Evolutionary conservation across 2,797 vertebrate genomes (phyloP), one percentile per base, ranked within the genome.

Genomic region (Tauraco hartlaubi): DNA sequence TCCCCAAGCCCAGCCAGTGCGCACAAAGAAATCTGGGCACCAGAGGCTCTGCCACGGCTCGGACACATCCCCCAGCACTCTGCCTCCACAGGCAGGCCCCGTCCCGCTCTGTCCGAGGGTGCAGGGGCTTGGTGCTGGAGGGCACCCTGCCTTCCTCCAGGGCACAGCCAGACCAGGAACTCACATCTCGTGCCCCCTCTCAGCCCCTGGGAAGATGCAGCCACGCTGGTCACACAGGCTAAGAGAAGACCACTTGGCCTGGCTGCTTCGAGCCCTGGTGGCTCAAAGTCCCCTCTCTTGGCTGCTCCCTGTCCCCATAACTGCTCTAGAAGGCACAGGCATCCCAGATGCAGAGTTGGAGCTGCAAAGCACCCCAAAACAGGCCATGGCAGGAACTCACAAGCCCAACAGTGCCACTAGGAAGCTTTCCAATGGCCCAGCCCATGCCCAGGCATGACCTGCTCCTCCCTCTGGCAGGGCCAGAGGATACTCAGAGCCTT

Each of bases 81-180:
- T 14, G 9, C 6, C 23, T 12, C 63, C 0, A 2, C 37, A 25
- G 37, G 20, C 41, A 59, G 35, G 43, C 31, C 77, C 1, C 2
- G 0, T 15, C 33, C 63, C 25, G 14, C 41, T 64, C 41, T 37
- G 7, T 43, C 17, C 0, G 0, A 82, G 51, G 10, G 19, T 31
- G 39, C 0, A 35, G 19, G 14, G 25, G 23, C 64, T 62, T 41
- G 25, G 35, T 46, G 62, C 62, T 25, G 41, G 31, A 67, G 41
- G 25, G 22, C 78, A 91, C 5, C 35, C 35, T 1, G 54, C 31
- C 17, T 56, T 88, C 18, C 29, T 43, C 31, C 58, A 81, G 12
- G 46, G 51, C 52, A 62, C 62, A 73, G 75, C 13, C 72, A 69
- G 71, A 44, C 0, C 0, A 43, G 9, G 8, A 90, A 56, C 1